phyloP scores from a whole-genome alignment of 2,113 vertebrate genomes.

The Pseudorasbora parva region DNA sequence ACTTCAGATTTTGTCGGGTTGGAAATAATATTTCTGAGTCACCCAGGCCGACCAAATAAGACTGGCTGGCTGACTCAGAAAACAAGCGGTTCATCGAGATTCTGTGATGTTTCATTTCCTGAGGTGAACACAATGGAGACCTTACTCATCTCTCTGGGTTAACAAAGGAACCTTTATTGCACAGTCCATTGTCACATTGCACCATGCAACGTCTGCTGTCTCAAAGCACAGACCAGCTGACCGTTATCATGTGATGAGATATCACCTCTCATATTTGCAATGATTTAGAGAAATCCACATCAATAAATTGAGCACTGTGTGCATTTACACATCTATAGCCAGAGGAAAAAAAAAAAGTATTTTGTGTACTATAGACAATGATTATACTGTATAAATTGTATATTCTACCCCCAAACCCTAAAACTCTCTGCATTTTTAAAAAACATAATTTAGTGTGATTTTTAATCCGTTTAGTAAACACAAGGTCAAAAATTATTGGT shows the following conservation, averaged over 20 bases:
- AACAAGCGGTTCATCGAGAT: conserved; percentile 39
- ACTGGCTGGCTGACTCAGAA: conserved; percentile 39
- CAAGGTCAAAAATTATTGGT: no score
- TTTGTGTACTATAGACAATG: background rate
- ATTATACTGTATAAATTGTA: no score
- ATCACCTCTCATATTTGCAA: conserved; percentile 3
- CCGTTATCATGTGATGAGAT: conserved; percentile 31
- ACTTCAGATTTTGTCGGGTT: background rate
- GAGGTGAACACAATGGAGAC: conserved; percentile 72
- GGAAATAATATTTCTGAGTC: conserved; percentile 33
- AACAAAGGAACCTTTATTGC: conserved; percentile 35
- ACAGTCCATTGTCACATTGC: conserved; percentile 30
- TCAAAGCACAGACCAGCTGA: conserved; percentile 22
- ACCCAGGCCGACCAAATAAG: conserved; percentile 33
- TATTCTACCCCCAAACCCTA: no score
- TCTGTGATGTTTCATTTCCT: conserved; percentile 73
- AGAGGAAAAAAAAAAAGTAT: background rate
- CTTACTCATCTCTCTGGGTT: conserved; percentile 67
- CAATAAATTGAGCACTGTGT: background rate
- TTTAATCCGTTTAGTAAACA: no score
- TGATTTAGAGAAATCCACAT: background rate
- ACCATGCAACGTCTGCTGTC: conserved; percentile 25
- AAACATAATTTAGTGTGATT: no score
- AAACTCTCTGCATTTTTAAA: no score
- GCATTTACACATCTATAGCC: background rate